Conservation (phyloP, 1,140 invertebrate species). For the Drosophila fuyamai region DNA sequence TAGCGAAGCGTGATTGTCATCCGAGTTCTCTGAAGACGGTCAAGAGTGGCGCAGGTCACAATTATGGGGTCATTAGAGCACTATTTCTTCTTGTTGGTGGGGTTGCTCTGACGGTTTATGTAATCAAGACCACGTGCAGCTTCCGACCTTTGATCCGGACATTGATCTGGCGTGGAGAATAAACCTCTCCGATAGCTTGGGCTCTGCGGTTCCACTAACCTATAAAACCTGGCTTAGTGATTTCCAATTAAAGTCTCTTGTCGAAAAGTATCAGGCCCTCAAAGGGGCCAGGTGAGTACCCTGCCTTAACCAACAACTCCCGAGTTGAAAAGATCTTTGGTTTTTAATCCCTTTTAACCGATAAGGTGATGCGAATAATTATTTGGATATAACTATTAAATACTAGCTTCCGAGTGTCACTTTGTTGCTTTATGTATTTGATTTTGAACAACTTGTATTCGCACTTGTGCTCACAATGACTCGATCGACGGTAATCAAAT, state of each 20-base stretch:
- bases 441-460: too few relatives aligned
- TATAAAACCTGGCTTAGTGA: not conserved
- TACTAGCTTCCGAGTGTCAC: not conserved
- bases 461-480: too few relatives aligned
- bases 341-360: too few relatives aligned
- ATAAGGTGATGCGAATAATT: too few relatives aligned
- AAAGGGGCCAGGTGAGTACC: not conserved
- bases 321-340: too few relatives aligned
- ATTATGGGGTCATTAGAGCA: not conserved
- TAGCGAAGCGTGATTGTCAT: not conserved
- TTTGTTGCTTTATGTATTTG: too few relatives aligned
- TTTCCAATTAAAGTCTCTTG: not conserved
- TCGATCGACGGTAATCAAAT: too few relatives aligned
- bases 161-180: too few relatives aligned
- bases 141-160: not conserved
- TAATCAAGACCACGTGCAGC: not conserved
- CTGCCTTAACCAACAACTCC: too few relatives aligned
- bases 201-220: not conserved
- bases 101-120: constrained; percentile 1
- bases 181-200: too few relatives aligned
- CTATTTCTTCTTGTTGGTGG: not conserved
- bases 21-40: not conserved
- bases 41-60: not conserved
- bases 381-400: not conserved
- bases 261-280: not conserved